A percentile compares a stretch with the other conserved stretches of the same genome.
Conservation (phyloP, 2,113 vertebrate species). For the Pseudorasbora parva region DNA sequence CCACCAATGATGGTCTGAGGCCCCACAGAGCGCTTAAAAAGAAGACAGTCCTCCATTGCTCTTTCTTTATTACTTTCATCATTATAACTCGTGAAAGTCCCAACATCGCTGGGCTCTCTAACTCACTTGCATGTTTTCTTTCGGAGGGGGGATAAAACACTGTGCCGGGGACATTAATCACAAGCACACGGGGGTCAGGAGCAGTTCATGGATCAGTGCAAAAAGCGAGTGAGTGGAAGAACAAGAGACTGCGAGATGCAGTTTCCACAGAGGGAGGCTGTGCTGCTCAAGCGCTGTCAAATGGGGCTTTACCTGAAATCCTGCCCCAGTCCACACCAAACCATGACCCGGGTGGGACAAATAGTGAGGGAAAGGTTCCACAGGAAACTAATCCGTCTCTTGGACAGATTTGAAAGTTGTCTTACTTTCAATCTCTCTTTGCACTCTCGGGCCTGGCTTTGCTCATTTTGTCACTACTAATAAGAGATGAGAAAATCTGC, state of each 20-base stretch:
- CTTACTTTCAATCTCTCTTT: not conserved
- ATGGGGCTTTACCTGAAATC: slow-evolving; percentile 32
- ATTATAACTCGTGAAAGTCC: not conserved
- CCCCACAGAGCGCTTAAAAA: slow-evolving; percentile 32
- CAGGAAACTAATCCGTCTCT: slow-evolving; percentile 35
- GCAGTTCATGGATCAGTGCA: slow-evolving; percentile 62
- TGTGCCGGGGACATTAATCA: slow-evolving; percentile 62
- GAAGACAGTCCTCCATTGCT: slow-evolving; percentile 6
- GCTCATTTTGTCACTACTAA: not conserved
- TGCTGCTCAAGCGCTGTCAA: slow-evolving; percentile 30
- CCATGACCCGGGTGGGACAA: slow-evolving; percentile 47
- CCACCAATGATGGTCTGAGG: slow-evolving; percentile 25
- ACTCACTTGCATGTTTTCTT: slow-evolving; percentile 49
- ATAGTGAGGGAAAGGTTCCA: slow-evolving; percentile 28
- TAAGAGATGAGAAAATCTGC: not conserved
- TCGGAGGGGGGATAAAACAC: slow-evolving; percentile 56
- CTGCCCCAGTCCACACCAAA: not conserved
- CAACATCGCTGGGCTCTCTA: slow-evolving; percentile 40
- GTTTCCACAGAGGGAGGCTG: slow-evolving; percentile 37
- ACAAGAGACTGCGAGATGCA: slow-evolving; percentile 49
- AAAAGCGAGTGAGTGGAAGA: slow-evolving; percentile 47
- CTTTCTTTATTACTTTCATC: not conserved
- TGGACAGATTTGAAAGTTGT: slow-evolving; percentile 21
- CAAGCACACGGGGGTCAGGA: slow-evolving; percentile 58
- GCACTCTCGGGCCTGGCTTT: not conserved